Evolutionary conservation across 1,140 invertebrate species (phyloP).

Genomic region (Phenacoccus solenopsis): DNA sequence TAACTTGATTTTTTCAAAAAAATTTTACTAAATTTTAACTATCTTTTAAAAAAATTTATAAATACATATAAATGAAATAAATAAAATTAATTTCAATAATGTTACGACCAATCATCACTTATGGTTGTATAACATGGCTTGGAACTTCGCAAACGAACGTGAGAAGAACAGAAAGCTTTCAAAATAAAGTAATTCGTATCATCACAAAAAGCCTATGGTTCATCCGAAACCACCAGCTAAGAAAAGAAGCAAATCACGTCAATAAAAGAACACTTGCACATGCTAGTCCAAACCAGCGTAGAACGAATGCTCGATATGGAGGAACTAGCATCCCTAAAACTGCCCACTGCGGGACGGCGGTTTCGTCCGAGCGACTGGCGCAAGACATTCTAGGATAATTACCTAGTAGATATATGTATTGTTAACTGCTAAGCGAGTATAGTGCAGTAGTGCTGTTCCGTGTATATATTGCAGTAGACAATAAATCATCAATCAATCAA

Average conservation of each 20-base stretch:
- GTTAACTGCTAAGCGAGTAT: too few relatives aligned
- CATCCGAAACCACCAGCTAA: not conserved
- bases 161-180: conserved; percentile 25
- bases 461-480: too few relatives aligned
- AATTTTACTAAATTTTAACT: too few relatives aligned
- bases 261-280: not conserved
- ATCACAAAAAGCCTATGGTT: conserved; percentile 13
- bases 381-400: not conserved
- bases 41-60: too few relatives aligned
- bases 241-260: conserved; percentile 14
- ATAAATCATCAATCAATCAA: too few relatives aligned
- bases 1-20: too few relatives aligned
- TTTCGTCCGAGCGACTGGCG: not conserved
- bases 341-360: not conserved
- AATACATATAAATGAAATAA: too few relatives aligned
- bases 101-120: conserved; percentile 30
- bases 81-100: too few relatives aligned
- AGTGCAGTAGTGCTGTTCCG: too few relatives aligned
- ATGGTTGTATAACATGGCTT: conserved; percentile 31
- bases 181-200: conserved; percentile 18
- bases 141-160: conserved; percentile 28
- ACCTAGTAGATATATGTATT: too few relatives aligned
- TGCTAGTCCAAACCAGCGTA: not conserved
- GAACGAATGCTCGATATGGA: not conserved
- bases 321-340: not conserved